Conservation (phyloP, 1,140 invertebrate species). For the Bombus cullumanus region DNA sequence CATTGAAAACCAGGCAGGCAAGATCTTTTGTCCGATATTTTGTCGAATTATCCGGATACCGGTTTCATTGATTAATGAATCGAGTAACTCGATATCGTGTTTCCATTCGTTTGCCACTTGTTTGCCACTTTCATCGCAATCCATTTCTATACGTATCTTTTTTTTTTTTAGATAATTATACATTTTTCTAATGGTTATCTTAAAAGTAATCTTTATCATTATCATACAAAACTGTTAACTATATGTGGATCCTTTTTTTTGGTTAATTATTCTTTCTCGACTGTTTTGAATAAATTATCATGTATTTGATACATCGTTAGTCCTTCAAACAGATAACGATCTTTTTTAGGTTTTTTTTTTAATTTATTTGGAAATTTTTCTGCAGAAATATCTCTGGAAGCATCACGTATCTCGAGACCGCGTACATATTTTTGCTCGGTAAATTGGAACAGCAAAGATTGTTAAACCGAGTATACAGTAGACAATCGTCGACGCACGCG, state of each 20-base stretch:
- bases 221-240: too few species aligned
- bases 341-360: too few species aligned
- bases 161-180: too few species aligned
- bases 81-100: neutral
- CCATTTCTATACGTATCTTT: too few species aligned
- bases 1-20: neutral
- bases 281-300: too few species aligned
- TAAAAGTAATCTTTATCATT: too few species aligned
- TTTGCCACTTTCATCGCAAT: neutral
- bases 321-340: too few species aligned
- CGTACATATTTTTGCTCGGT: neutral
- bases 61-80: constrained; percentile 7
- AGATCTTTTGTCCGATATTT: neutral
- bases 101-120: neutral
- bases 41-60: neutral
- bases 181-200: neutral
- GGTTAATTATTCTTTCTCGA: too few species aligned
- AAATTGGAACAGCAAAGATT: neutral
- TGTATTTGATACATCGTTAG: too few species aligned
- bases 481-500: neutral
- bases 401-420: neutral
- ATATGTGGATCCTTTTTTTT: too few species aligned
- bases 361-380: too few species aligned
- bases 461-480: neutral
- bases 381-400: too few species aligned